Evolutionary conservation across 2,888 invertebrate genomes (phyloP).

Genomic region (Tiliacea citrago): DNA sequence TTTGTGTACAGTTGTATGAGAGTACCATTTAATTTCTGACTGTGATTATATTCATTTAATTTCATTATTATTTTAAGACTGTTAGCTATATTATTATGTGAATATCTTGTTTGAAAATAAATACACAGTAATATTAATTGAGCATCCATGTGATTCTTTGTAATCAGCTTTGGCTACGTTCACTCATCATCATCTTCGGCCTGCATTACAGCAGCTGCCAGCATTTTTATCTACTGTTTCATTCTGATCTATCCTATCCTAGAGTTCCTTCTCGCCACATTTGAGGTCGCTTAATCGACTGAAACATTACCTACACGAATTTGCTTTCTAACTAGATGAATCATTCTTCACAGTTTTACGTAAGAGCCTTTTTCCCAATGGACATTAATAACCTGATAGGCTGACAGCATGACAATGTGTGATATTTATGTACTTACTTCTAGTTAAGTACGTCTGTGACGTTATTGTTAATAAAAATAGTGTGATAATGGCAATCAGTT

Average conservation of each 20-base stretch:
- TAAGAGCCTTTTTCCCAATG: not conserved
- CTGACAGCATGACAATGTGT: slow-evolving; percentile 12
- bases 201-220: not conserved
- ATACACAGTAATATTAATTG: not conserved
- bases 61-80: not conserved
- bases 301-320: not conserved
- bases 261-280: not conserved
- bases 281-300: not conserved
- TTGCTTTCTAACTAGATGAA: not conserved
- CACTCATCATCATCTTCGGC: not conserved
- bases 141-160: not conserved
- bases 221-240: not conserved
- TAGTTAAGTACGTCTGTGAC: slow-evolving; percentile 32
- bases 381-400: slow-evolving; percentile 14
- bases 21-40: slow-evolving; percentile 2
- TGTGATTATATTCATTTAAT: slow-evolving; percentile 12
- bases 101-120: not conserved
- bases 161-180: not conserved
- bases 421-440: slow-evolving; percentile 22
- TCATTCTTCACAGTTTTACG: slow-evolving; percentile 1
- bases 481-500: slow-evolving; percentile 38
- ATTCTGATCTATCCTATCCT: not conserved
- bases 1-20: slow-evolving; percentile 1
- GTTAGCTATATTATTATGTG: not conserved
- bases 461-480: slow-evolving; percentile 41